Evolutionary conservation across 2,797 vertebrate genomes (phyloP).

Genomic region (Acestrorhynchus altus): DNA sequence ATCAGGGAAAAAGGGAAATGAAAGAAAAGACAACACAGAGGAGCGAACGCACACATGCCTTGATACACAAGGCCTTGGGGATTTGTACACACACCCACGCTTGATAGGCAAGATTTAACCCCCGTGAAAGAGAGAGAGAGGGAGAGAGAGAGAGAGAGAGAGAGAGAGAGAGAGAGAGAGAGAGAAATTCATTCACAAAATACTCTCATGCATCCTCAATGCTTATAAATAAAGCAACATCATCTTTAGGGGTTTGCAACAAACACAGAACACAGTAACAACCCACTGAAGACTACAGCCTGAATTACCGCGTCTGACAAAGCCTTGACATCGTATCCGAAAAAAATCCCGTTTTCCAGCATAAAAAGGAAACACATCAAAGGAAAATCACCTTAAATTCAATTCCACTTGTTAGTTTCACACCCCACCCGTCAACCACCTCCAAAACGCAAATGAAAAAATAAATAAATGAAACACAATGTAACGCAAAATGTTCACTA

Average conservation of each 20-base stretch:
- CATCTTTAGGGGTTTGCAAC: slow-evolving; percentile 8
- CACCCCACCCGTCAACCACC: no score
- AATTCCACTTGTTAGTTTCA: not conserved
- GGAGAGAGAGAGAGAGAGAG: not conserved
- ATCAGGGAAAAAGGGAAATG: not conserved
- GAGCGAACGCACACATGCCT: not conserved
- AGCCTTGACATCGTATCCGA: not conserved
- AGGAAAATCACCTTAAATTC: not conserved
- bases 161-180: slow-evolving; percentile 10
- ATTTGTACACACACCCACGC: slow-evolving; percentile 3
- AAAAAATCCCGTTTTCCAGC: slow-evolving; percentile 8
- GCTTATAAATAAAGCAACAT: slow-evolving; percentile 23
- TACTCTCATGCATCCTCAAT: not conserved
- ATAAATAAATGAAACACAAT: no score
- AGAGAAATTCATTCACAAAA: slow-evolving; percentile 5
- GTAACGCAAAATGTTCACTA: not conserved
- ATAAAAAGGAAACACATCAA: slow-evolving; percentile 17
- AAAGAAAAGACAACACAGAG: not conserved
- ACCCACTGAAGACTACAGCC: slow-evolving; percentile 9
- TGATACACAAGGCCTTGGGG: not conserved
- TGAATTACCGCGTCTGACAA: slow-evolving; percentile 17
- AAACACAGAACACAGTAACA: slow-evolving; percentile 5
- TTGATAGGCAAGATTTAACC: slow-evolving; percentile 13
- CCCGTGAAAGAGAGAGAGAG: not conserved
- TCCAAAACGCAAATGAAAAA: no score